Percentiles rank a stretch among this genome's conserved stretches.
Evolutionary conservation across 1,140 invertebrate species (phyloP).

Genomic region (Metopolophium dirhodum): DNA sequence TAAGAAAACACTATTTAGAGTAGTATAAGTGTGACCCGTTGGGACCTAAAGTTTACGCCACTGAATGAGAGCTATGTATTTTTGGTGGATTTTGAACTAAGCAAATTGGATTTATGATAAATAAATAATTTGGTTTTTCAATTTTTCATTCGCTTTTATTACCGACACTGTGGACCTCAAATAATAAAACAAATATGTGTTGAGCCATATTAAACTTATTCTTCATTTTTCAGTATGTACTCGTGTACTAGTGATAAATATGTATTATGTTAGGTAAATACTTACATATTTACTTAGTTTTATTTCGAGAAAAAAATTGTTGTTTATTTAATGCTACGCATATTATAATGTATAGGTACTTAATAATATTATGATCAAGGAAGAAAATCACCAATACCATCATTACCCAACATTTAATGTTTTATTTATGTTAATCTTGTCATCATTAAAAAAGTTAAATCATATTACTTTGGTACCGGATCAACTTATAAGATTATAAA

Average conservation of each 20-base stretch:
- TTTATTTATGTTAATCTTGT: too few species aligned
- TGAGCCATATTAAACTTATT: not conserved
- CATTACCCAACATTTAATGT: too few species aligned
- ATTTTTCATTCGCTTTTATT: constrained; percentile 28
- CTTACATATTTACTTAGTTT: not conserved
- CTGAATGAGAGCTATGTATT: not conserved
- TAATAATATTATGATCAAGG: too few species aligned
- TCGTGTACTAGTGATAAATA: not conserved
- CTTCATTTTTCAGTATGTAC: not conserved
- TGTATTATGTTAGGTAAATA: not conserved
- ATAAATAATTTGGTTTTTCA: constrained; percentile 37
- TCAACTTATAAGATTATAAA: too few species aligned
- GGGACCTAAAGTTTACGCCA: constrained; percentile 26
- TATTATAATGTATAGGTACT: too few species aligned
- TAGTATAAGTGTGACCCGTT: not conserved
- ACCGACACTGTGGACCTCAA: not conserved
- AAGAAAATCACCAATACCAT: too few species aligned
- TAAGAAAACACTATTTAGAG: not conserved
- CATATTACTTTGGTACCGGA: too few species aligned
- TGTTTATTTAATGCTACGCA: too few species aligned
- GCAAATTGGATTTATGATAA: constrained; percentile 42
- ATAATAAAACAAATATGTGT: constrained; percentile 19
- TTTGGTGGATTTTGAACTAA: not conserved
- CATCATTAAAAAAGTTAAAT: too few species aligned
- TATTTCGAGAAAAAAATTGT: not conserved